These are phyloP conservation scores for Blastobasis lacticolella DNA, from an alignment of 2,888 invertebrate species.

Conservation along the genomic window DNA sequence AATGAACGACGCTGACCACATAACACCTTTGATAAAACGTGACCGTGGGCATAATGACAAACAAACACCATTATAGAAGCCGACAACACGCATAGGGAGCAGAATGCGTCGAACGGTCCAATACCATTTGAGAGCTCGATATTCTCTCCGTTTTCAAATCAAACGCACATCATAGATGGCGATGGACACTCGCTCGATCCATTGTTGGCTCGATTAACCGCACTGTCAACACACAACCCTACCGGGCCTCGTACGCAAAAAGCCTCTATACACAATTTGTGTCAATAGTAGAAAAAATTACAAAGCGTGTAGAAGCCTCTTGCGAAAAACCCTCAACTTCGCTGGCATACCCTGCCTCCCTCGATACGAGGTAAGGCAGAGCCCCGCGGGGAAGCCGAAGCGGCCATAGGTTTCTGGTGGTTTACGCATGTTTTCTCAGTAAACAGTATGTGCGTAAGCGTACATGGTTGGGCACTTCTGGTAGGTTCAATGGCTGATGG, in stretches of 20 bases:
- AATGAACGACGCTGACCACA: too few relatives aligned
- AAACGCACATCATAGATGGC: too few relatives aligned
- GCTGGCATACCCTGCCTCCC: slow-evolving; percentile 1
- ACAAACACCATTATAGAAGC: too few relatives aligned
- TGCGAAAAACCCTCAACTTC: slow-evolving; percentile 51
- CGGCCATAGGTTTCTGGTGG: slow-evolving; percentile 29
- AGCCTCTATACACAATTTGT: slow-evolving; percentile 46
- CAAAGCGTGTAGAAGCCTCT: slow-evolving; percentile 50
- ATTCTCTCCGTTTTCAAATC: too few relatives aligned
- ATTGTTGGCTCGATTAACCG: slow-evolving; percentile 41
- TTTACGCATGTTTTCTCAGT: slow-evolving; percentile 43
- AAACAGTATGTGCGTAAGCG: slow-evolving; percentile 44
- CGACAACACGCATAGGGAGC: too few relatives aligned
- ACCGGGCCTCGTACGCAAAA: slow-evolving; percentile 61
- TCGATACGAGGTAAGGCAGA: neutral
- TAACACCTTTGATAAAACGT: too few relatives aligned
- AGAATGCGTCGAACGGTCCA: too few relatives aligned
- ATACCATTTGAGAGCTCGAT: too few relatives aligned
- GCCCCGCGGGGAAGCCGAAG: neutral
- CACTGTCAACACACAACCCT: slow-evolving; percentile 50
- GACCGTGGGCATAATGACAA: too few relatives aligned
- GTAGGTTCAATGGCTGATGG: slow-evolving; percentile 47
- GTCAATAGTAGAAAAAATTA: slow-evolving; percentile 39
- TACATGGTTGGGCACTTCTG: slow-evolving; percentile 59
- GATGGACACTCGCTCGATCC: too few relatives aligned